A percentile compares a stretch with the other conserved stretches of the same genome.
These are phyloP conservation scores for Aurelia sp. DNA, from an alignment of 30 jellyfish, hydroid and myxozoan species.

Conservation along the genomic window DNA sequence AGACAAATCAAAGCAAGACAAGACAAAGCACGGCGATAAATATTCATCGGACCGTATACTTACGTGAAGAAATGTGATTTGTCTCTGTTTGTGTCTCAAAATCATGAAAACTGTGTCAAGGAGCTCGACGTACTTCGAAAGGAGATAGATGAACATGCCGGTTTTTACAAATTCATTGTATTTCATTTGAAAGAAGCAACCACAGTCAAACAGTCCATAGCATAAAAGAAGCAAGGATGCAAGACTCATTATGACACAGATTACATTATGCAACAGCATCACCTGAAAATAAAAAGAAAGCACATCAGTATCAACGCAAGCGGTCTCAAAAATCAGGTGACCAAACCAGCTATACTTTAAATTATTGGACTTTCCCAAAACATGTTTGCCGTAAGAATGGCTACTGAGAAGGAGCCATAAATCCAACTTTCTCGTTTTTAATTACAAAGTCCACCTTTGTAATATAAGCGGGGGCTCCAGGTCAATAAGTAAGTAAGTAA, in stretches of 20 bases:
- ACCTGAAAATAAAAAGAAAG: slow-evolving; percentile 33
- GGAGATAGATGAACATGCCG: slow-evolving; percentile 66
- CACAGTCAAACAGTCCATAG: slow-evolving; percentile 65
- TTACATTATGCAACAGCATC: slow-evolving; percentile 71
- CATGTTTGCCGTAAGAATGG: too few relatives aligned
- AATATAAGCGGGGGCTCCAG: too few relatives aligned
- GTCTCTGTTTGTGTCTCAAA: slow-evolving; percentile 87
- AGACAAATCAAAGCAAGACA: too few relatives aligned
- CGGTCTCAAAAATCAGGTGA: too few relatives aligned
- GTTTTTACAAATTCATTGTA: slow-evolving; percentile 24
- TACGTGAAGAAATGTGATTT: slow-evolving; percentile 87
- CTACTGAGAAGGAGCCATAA: too few relatives aligned
- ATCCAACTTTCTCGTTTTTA: too few relatives aligned
- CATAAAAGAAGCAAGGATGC: slow-evolving; percentile 27
- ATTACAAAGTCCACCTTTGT: too few relatives aligned
- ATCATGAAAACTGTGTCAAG: slow-evolving; percentile 93
- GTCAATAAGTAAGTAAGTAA: too few relatives aligned
- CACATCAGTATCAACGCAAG: too few relatives aligned
- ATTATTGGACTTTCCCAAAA: too few relatives aligned
- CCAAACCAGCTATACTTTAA: too few relatives aligned
- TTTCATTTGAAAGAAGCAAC: slow-evolving; percentile 62
- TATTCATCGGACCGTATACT: slow-evolving; percentile 2
- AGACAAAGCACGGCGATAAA: too few relatives aligned
- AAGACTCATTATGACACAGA: slow-evolving; percentile 73
- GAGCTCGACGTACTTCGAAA: slow-evolving; percentile 86